Evolutionary conservation across 2,113 vertebrate genomes (phyloP).

Genomic region (Isurus oxyrinchus): DNA sequence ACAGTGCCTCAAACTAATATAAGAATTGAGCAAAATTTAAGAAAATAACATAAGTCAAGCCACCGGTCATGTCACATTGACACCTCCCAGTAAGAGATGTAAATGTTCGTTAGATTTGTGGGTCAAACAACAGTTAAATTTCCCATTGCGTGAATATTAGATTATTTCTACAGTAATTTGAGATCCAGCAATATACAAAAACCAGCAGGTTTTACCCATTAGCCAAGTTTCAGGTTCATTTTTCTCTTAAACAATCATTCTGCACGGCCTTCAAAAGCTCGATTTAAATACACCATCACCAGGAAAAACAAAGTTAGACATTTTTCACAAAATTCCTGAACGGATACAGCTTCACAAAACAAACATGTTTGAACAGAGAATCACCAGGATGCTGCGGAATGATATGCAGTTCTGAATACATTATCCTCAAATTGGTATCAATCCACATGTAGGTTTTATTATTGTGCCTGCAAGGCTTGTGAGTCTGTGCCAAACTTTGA

Average conservation of each 20-base stretch:
- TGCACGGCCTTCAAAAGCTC: background rate
- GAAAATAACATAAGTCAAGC: background rate
- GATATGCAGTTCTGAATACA: background rate
- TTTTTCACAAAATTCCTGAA: background rate
- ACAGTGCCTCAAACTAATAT: background rate
- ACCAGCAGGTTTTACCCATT: background rate
- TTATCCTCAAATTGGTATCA: background rate
- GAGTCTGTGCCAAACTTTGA: background rate
- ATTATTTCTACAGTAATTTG: background rate
- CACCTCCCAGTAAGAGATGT: background rate
- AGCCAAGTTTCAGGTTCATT: background rate
- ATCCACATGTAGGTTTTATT: background rate
- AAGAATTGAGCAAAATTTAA: background rate
- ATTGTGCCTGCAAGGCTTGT: background rate
- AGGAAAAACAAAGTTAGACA: background rate
- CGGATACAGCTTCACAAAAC: background rate
- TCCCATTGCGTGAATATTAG: background rate
- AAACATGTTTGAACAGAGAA: background rate
- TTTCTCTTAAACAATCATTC: background rate
- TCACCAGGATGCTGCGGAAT: background rate
- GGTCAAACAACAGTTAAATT: background rate
- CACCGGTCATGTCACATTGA: background rate
- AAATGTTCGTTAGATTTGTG: background rate
- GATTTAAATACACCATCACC: background rate
- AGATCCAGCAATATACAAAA: background rate